Evolutionary conservation across 2,797 vertebrate species (phyloP).

Genomic region (Menidia menidia): DNA sequence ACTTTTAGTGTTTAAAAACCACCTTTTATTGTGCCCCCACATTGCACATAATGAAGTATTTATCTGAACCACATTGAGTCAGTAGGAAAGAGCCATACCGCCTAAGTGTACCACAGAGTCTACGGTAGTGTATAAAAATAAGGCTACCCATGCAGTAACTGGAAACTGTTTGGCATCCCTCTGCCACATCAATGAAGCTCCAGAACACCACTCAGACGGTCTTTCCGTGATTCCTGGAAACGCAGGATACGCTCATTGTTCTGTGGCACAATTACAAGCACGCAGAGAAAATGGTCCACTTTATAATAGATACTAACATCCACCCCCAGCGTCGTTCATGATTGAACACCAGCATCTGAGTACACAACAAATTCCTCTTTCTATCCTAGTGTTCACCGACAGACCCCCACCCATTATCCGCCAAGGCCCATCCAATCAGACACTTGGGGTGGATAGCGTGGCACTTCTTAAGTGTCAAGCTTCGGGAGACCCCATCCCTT

Average conservation of each 20-base stretch:
- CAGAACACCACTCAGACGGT: constrained; percentile 75
- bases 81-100: constrained; percentile 69
- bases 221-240: constrained; percentile 68
- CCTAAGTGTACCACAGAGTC: constrained; percentile 68
- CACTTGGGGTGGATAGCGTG: constrained; percentile 89
- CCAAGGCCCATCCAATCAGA: constrained; percentile 96
- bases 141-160: constrained; percentile 62
- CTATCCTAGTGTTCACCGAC: constrained; percentile 91
- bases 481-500: constrained; percentile 95
- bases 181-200: constrained; percentile 75
- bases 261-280: constrained; percentile 68
- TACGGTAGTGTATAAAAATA: constrained; percentile 68
- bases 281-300: constrained; percentile 50
- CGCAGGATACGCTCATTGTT: constrained; percentile 66
- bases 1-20: constrained; percentile 34
- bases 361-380: constrained; percentile 25
- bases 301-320: constrained; percentile 59
- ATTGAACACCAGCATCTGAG: constrained; percentile 21
- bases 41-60: constrained; percentile 81
- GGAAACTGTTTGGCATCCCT: constrained; percentile 68
- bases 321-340: constrained; percentile 38
- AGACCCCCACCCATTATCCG: constrained; percentile 97
- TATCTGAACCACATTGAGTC: constrained; percentile 80
- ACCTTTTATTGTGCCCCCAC: constrained; percentile 53
- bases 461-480: constrained; percentile 96